A percentile compares a stretch with the other conserved stretches of the same genome.
Conservation (phyloP, 2,888 invertebrate species). For the Cataglyphis albicans region DNA sequence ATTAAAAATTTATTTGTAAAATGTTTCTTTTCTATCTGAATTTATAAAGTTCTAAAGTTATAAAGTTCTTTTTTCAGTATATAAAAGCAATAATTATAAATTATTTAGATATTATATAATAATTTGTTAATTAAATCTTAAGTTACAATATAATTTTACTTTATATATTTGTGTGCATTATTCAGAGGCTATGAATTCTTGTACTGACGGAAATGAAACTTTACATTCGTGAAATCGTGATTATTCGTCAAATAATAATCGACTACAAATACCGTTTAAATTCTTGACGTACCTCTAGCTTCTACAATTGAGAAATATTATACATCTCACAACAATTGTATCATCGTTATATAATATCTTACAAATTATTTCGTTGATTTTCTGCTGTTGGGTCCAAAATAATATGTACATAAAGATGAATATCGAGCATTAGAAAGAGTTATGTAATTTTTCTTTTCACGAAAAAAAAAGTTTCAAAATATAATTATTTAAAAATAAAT, state of each 20-base stretch:
- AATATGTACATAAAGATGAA: not conserved
- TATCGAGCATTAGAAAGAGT: not conserved
- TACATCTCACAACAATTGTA: not conserved
- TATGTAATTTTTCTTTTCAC: not conserved
- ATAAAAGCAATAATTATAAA: not conserved
- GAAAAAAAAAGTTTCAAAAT: not conserved
- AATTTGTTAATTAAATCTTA: not conserved
- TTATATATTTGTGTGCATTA: not conserved
- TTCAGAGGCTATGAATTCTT: not conserved
- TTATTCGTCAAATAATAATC: slow-evolving; percentile 13
- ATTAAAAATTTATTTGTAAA: no score
- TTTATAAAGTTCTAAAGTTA: not conserved
- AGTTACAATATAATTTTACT: not conserved
- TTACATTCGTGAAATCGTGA: not conserved
- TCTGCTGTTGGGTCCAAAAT: not conserved
- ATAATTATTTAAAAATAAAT: not conserved
- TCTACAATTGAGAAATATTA: slow-evolving; percentile 22
- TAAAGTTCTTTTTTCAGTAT: not conserved
- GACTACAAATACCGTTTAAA: slow-evolving; percentile 9
- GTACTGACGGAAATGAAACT: not conserved
- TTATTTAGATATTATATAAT: not conserved
- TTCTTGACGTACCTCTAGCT: slow-evolving; percentile 26
- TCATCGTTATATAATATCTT: not conserved
- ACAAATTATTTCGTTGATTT: slow-evolving; percentile 26
- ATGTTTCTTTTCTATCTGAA: no score